Evolutionary conservation across 2,113 vertebrate species (phyloP).

Genomic region (Alosa alosa): DNA sequence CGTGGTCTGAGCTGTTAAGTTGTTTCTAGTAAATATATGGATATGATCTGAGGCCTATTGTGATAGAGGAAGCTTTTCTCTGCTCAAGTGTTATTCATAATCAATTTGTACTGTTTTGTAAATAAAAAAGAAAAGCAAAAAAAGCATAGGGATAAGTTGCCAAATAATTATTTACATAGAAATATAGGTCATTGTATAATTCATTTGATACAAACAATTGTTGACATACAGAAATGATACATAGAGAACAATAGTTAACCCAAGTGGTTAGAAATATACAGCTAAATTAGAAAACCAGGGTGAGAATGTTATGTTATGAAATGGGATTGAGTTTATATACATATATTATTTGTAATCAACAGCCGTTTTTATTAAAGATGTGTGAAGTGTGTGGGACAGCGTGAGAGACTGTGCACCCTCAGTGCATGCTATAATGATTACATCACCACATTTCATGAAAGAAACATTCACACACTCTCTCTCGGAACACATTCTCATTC

Average conservation of each 20-base stretch:
- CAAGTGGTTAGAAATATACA: neutral
- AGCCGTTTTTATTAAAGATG: neutral
- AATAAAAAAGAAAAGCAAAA: neutral
- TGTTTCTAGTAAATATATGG: neutral
- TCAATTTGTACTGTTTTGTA: neutral
- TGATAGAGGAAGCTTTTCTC: neutral
- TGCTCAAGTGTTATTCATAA: neutral
- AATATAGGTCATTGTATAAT: neutral
- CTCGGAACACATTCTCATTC: neutral
- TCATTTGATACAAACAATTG: neutral
- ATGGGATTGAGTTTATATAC: neutral
- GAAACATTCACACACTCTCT: conserved; percentile 1
- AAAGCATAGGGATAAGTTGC: neutral
- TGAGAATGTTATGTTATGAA: neutral
- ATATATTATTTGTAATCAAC: neutral
- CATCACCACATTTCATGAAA: conserved; percentile 4
- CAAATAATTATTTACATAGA: neutral
- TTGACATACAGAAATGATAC: neutral
- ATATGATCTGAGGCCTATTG: neutral
- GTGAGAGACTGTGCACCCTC: neutral
- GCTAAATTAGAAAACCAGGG: neutral
- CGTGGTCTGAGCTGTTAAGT: neutral
- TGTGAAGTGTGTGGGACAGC: neutral
- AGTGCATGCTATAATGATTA: neutral
- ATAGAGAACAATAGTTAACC: neutral